These are phyloP conservation scores for Platycnemis pennipes DNA, from an alignment of 2,888 invertebrate species.

Conservation along the genomic window DNA sequence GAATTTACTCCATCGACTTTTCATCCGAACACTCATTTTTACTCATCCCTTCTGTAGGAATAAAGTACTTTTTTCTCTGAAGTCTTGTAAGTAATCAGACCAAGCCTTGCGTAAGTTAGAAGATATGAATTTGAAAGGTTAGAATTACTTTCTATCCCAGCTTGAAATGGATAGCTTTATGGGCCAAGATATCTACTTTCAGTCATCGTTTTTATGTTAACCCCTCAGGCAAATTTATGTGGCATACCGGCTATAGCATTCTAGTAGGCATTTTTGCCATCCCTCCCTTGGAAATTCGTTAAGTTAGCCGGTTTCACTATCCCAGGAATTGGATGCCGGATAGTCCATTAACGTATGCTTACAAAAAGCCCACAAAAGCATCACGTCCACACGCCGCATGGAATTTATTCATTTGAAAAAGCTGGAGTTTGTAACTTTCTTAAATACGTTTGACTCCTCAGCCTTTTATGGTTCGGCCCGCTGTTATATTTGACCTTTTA, in stretches of 20 bases:
- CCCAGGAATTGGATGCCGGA: not conserved
- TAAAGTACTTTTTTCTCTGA: too few species aligned
- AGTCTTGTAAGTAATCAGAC: too few species aligned
- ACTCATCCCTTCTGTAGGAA: too few species aligned
- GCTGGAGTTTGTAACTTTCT: not conserved
- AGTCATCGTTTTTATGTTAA: not conserved
- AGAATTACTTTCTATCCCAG: too few species aligned
- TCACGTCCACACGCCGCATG: not conserved
- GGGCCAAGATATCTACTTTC: too few species aligned
- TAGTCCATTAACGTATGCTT: not conserved
- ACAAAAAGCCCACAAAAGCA: not conserved
- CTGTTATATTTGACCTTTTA: constrained; percentile 26
- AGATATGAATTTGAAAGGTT: too few species aligned
- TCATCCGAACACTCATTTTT: too few species aligned
- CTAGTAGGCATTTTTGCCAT: not conserved
- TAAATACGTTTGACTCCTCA: constrained; percentile 28
- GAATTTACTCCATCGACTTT: too few species aligned
- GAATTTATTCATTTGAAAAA: constrained; percentile 5
- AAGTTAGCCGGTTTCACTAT: not conserved
- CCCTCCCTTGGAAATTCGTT: too few species aligned
- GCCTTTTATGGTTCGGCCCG: not conserved
- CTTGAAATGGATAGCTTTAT: too few species aligned
- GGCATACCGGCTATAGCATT: not conserved
- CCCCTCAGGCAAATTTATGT: not conserved
- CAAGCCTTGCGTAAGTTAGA: too few species aligned